Base-by-base conservation (phyloP, 2,888 invertebrate species). In the Pherbina coryleti region DNA sequence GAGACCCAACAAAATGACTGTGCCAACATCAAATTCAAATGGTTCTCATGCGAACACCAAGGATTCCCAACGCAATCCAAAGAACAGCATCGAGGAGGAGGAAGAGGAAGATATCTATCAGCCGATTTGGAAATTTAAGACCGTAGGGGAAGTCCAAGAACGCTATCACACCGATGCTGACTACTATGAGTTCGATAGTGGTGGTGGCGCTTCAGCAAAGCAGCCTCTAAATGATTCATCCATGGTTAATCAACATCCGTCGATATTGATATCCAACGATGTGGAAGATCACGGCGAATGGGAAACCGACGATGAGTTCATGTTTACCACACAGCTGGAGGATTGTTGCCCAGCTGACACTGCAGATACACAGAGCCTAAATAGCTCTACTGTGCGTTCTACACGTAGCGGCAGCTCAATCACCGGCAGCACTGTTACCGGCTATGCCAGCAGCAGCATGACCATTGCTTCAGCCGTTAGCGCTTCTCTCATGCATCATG, bases 111-210 rank as follows among this genome's bases (percentile, higher is more conserved):
- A 87, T 9, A 90, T 90, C 76, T 90, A 90, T 79, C 90, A 90
- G 60, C 88, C 89, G 57, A 90, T 90, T 78, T 90, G 90, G 90
- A 88, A 89, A 79, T 90, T 88, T 79, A 86, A 88, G 79, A 90
- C 90, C 0, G 81, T 87, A 73, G 89, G 87, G 60, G 84, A 84
- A 78, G 85, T 84, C 53, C 81, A 82, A 7, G 87, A 88, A n/a
- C 83, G 83, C 55, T 86, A 79, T 49, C 81, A 78, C 81, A 82
- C 81, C 11, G 82, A 84, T 77, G 80, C 79, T 51, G 82, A 82
- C 69, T 81, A 82, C 44, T 82, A 80, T 62, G 79, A 80, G 17
- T 55, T 79, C 4, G 78, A 76, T 25, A 25, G 25, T 55, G 55
- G 19, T 8, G 55, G 7, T 7, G 62, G 25, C 11, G 64, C 64